Conservation (phyloP, 2,797 vertebrate genomes). For the Chromobotia macracanthus region DNA sequence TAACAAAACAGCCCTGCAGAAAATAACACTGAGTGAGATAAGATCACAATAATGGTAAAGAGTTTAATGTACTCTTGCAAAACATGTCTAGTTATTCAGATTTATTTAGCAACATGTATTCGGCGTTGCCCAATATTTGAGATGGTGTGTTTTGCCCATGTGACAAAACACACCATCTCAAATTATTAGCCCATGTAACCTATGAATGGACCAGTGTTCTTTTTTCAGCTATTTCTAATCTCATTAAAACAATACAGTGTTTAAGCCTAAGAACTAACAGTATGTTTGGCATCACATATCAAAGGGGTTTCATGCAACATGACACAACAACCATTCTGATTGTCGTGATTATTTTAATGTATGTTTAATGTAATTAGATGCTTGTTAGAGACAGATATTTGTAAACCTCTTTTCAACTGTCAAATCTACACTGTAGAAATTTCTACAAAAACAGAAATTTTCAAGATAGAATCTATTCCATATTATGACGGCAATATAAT, state of each 20-base stretch:
- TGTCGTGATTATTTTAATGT: not conserved
- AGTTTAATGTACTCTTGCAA: not conserved
- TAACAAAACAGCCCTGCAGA: constrained; percentile 3
- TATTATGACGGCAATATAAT: constrained; percentile 25
- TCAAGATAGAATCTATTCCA: constrained; percentile 11
- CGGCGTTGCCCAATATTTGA: not conserved
- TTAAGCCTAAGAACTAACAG: not conserved
- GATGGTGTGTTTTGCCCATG: not conserved
- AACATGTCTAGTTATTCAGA: not conserved
- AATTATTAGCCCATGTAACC: not conserved
- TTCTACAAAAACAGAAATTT: not conserved
- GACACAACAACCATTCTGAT: not conserved
- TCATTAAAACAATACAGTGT: not conserved
- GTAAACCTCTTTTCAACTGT: not conserved
- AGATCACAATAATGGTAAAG: not conserved
- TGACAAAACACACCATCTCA: too few species aligned
- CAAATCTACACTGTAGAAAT: constrained; percentile 6
- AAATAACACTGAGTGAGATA: not conserved
- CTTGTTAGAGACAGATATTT: too few species aligned
- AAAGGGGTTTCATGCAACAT: not conserved
- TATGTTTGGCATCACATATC: not conserved
- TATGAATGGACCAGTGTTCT: not conserved
- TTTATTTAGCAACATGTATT: not conserved
- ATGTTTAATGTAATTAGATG: too few species aligned
- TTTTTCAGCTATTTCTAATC: too few species aligned